These are phyloP conservation scores for Zaprionus bogoriensis DNA, from an alignment of 2,888 invertebrate genomes.

Conservation along the genomic window DNA sequence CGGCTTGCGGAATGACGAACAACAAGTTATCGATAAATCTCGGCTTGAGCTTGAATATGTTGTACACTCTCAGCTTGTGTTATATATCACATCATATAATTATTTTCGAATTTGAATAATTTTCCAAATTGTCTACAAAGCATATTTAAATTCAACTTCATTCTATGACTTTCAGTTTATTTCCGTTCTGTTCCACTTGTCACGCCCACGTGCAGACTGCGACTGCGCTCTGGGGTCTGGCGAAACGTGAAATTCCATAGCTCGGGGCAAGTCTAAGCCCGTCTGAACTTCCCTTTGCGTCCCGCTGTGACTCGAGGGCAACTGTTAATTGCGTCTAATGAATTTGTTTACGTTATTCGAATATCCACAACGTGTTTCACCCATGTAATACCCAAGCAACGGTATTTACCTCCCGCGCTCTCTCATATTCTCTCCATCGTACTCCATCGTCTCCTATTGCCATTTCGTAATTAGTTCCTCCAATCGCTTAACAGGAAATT, in stretches of 20 bases:
- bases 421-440: background rate
- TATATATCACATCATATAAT: too few species aligned
- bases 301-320: conserved; percentile 9
- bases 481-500: conserved; percentile 65
- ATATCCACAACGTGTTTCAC: conserved; percentile 31
- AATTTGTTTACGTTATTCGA: conserved; percentile 58
- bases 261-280: background rate
- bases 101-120: too few species aligned
- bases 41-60: too few species aligned
- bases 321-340: conserved; percentile 63
- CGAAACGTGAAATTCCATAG: conserved; percentile 34
- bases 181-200: conserved; percentile 31
- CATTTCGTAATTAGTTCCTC: conserved; percentile 59
- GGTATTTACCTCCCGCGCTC: background rate
- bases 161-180: conserved; percentile 8
- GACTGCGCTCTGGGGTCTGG: conserved; percentile 20
- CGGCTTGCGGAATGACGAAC: conserved; percentile 26
- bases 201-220: conserved; percentile 35
- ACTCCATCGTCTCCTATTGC: background rate
- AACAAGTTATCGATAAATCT: conserved; percentile 6
- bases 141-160: too few species aligned
- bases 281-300: too few species aligned
- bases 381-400: conserved; percentile 33
- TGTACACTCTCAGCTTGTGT: too few species aligned
- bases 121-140: too few species aligned